These are phyloP conservation scores for Amblyraja radiata DNA, from an alignment of 2,797 vertebrate species.

Conservation along the genomic window DNA sequence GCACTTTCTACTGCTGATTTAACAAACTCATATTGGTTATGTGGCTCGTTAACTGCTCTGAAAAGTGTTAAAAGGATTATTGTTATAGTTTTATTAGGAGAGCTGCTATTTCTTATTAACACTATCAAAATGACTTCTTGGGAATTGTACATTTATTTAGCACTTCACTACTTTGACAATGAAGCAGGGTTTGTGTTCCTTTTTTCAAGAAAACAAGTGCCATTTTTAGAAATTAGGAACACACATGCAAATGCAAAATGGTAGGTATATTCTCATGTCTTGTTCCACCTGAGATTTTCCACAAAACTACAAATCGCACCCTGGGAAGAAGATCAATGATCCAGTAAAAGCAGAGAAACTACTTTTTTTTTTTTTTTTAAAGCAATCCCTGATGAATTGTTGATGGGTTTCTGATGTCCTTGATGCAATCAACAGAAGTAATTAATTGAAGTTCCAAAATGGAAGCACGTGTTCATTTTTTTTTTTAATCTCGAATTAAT, in stretches of 20 bases:
- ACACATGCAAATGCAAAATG: background rate
- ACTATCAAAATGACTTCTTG: slow-evolving; percentile 18
- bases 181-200: background rate
- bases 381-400: background rate
- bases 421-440: background rate
- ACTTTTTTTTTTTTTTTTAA: no score
- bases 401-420: background rate
- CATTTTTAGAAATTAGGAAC: background rate
- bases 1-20: slow-evolving; percentile 9
- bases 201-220: background rate
- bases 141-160: slow-evolving; percentile 7
- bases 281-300: background rate
- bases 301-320: background rate
- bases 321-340: background rate
- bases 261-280: background rate
- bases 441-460: background rate
- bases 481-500: background rate
- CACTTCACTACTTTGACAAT: background rate
- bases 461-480: no score
- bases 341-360: background rate
- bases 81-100: background rate
- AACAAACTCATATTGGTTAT: slow-evolving; percentile 7
- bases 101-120: background rate
- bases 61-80: slow-evolving; percentile 26
- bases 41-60: slow-evolving; percentile 9